Conservation (phyloP, 2,888 invertebrate genomes). For the Lepidochrysops patricia region DNA sequence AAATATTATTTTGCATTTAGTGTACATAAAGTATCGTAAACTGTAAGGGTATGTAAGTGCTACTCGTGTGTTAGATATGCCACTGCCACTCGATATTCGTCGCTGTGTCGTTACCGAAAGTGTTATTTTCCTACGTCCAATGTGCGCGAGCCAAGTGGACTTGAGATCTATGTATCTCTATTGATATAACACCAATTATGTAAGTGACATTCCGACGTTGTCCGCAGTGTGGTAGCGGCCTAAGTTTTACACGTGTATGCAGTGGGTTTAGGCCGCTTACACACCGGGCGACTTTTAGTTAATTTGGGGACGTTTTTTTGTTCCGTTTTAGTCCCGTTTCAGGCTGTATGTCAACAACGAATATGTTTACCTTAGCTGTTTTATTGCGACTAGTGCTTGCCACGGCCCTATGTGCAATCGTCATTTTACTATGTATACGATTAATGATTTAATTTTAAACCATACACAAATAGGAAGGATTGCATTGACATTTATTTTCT, state of each 20-base stretch:
- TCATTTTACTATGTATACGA: conserved; percentile 24
- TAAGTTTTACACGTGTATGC: background rate
- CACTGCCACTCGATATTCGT: conserved; percentile 55
- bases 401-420: conserved; percentile 27
- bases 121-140: conserved; percentile 14
- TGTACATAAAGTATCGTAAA: conserved; percentile 58
- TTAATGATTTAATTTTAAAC: conserved; percentile 12
- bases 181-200: conserved; percentile 12
- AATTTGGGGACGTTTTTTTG: background rate
- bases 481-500: conserved; percentile 25
- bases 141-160: background rate
- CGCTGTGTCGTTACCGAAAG: conserved; percentile 32
- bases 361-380: conserved; percentile 8
- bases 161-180: conserved; percentile 4
- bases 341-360: conserved; percentile 5
- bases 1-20: conserved; percentile 67
- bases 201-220: conserved; percentile 17
- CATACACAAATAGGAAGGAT: conserved; percentile 24
- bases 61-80: conserved; percentile 61
- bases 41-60: conserved; percentile 57
- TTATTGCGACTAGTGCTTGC: conserved; percentile 2
- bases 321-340: background rate
- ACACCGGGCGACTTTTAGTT: conserved; percentile 13
- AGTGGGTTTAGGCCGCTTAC: conserved; percentile 25
- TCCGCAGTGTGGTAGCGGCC: conserved; percentile 19